A percentile compares a stretch with the other conserved stretches of the same genome.
Evolutionary conservation across 2,888 invertebrate species (phyloP).

Genomic region (Apoderus coryli): DNA sequence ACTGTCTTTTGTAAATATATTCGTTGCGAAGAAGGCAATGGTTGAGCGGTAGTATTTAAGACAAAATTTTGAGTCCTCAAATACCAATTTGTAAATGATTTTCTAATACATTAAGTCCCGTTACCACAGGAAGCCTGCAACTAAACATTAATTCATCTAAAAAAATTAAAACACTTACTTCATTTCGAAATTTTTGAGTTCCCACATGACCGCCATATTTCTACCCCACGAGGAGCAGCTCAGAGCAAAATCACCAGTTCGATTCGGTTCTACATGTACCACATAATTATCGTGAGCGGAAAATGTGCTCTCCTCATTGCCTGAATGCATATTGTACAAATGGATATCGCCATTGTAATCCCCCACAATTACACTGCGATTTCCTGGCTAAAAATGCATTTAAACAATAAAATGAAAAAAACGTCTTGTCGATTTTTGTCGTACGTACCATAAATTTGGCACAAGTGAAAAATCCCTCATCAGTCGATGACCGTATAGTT

Average conservation of each 20-base stretch:
- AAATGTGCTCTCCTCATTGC: constrained; percentile 61
- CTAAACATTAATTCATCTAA: too few species aligned
- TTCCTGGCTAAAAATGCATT: constrained; percentile 27
- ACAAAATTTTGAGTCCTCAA: too few species aligned
- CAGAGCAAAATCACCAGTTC: constrained; percentile 63
- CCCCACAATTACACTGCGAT: constrained; percentile 56
- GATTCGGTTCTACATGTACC: constrained; percentile 58
- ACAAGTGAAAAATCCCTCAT: constrained; percentile 62
- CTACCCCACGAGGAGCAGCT: constrained; percentile 76
- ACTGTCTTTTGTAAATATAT: too few species aligned
- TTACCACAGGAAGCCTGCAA: too few species aligned
- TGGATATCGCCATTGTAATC: constrained; percentile 85
- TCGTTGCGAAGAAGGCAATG: too few species aligned
- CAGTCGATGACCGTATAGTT: constrained; percentile 53
- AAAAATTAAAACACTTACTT: constrained; percentile 37
- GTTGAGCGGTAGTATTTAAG: too few species aligned
- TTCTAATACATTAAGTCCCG: too few species aligned
- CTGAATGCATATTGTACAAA: constrained; percentile 71
- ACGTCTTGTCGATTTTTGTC: neutral
- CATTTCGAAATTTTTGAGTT: constrained; percentile 48
- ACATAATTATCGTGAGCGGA: constrained; percentile 81
- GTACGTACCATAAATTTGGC: constrained; percentile 26
- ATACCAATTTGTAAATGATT: constrained; percentile 11
- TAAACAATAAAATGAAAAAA: constrained; percentile 1
- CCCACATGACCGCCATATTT: constrained; percentile 72